phyloP scores from a whole-genome alignment of 2,888 invertebrate species.

The Smittia sp. region DNA sequence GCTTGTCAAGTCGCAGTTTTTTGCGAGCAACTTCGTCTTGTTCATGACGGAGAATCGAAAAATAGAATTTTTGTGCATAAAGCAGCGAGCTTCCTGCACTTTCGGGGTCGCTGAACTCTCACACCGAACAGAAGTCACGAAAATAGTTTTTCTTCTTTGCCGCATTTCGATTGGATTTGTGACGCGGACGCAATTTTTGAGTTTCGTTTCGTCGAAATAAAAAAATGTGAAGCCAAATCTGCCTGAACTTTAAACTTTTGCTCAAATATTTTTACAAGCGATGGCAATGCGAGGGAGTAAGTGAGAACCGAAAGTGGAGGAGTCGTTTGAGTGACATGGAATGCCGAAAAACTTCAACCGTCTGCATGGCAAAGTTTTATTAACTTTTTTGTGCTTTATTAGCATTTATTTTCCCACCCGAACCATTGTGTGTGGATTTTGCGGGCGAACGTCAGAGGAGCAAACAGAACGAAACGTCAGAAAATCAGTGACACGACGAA shows the following conservation, averaged over 20 bases:
- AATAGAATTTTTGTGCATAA: not conserved
- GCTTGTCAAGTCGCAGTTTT: not conserved
- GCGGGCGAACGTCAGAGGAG: not conserved
- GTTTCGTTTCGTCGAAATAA: too few species aligned
- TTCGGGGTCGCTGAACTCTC: not conserved
- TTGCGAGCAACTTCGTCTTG: not conserved
- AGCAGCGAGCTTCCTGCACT: not conserved
- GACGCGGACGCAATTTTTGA: not conserved
- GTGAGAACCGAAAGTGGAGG: not conserved
- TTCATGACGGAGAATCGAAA: not conserved
- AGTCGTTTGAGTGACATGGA: not conserved
- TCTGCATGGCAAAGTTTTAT: constrained; percentile 16
- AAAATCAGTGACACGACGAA: not conserved
- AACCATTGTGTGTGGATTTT: not conserved
- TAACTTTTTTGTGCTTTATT: constrained; percentile 23
- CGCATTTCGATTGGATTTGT: not conserved
- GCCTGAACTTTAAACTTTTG: too few species aligned
- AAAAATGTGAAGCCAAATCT: too few species aligned
- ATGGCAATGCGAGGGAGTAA: too few species aligned
- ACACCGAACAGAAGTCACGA: not conserved
- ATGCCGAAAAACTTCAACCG: not conserved
- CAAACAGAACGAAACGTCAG: constrained; percentile 4
- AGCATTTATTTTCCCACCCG: constrained; percentile 13
- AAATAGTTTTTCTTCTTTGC: not conserved
- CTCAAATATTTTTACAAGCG: too few species aligned